Evolutionary conservation across 2,797 vertebrate species (phyloP).

Genomic region (Cryptoprocta ferox): DNA sequence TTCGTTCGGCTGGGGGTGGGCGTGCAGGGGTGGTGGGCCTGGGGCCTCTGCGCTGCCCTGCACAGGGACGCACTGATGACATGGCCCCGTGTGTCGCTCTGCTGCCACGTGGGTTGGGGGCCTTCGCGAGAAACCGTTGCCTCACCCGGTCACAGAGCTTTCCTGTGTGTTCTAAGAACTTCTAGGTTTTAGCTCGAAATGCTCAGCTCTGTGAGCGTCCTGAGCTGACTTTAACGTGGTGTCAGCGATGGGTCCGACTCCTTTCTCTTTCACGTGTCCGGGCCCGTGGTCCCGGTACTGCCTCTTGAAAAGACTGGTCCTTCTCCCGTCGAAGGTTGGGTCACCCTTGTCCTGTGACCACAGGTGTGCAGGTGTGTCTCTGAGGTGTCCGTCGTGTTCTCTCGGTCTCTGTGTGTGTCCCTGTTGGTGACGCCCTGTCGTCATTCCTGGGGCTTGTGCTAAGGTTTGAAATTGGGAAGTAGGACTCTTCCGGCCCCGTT

Average conservation of each 20-base stretch:
- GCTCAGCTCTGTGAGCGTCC: no score
- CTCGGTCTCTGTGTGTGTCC: fast-evolving
- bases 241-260: background rate
- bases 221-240: no score
- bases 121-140: fast-evolving
- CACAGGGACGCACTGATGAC: background rate
- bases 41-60: background rate
- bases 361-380: fast-evolving
- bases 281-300: fast-evolving
- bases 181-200: background rate
- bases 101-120: fast-evolving
- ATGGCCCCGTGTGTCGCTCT: background rate
- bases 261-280: fast-evolving
- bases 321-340: background rate
- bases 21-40: fast-evolving
- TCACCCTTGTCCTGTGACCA: background rate
- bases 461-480: background rate
- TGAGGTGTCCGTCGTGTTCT: background rate
- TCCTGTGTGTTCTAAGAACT: background rate
- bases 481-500: background rate
- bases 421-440: fast-evolving
- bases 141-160: background rate
- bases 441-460: fast-evolving
- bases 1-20: background rate
- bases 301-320: background rate